These are phyloP conservation scores for Tenthredo amoena DNA, from an alignment of 2,888 invertebrate genomes.

Conservation along the genomic window DNA sequence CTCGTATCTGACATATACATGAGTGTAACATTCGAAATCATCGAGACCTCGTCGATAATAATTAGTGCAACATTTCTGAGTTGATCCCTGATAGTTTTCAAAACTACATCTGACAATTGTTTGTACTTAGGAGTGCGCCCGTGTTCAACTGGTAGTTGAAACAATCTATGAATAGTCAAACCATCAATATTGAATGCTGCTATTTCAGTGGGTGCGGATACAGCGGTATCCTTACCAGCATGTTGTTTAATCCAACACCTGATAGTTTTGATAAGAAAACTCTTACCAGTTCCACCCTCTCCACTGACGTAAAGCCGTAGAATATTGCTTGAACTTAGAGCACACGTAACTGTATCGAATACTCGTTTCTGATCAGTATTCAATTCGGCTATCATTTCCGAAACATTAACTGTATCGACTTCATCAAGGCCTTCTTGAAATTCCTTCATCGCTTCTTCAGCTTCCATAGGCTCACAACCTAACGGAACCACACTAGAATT, in stretches of 20 bases:
- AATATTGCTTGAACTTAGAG: conserved; percentile 56
- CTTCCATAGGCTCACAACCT: conserved; percentile 49
- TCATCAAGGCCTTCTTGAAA: conserved; percentile 51
- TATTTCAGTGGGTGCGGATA: too few species aligned
- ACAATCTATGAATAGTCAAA: too few species aligned
- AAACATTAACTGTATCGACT: conserved; percentile 40
- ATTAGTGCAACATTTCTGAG: conserved; percentile 65
- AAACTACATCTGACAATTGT: conserved; percentile 58
- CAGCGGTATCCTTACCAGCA: conserved; percentile 23
- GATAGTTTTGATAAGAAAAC: conserved; percentile 51
- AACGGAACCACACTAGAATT: conserved; percentile 44
- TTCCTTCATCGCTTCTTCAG: conserved; percentile 57
- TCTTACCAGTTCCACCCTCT: conserved; percentile 64
- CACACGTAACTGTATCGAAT: conserved; percentile 57
- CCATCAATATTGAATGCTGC: too few species aligned
- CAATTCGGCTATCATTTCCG: conserved; percentile 54
- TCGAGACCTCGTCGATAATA: conserved; percentile 67
- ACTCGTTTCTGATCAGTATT: conserved; percentile 58
- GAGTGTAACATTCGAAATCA: conserved; percentile 64
- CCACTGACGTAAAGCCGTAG: conserved; percentile 63
- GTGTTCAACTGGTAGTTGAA: too few species aligned
- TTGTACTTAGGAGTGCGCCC: too few species aligned
- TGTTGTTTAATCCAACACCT: too few species aligned
- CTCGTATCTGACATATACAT: too few species aligned
- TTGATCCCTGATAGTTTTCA: conserved; percentile 62